A percentile compares a stretch with the other conserved stretches of the same genome.
These are phyloP conservation scores for Zaprionus davidi DNA, from an alignment of 1,140 invertebrate species.

Conservation along the genomic window DNA sequence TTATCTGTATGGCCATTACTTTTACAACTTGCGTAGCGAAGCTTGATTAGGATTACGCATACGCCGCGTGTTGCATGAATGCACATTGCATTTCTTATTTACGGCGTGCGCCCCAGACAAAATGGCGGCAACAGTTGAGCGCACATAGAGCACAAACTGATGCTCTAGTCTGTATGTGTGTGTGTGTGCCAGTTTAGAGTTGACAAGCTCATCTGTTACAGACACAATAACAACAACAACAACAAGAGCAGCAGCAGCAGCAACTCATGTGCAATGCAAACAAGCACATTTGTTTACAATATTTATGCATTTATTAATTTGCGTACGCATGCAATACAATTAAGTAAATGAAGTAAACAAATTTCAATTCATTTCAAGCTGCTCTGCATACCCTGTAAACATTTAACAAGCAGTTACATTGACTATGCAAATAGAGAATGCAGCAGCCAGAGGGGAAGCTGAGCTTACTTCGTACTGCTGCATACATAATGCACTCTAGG, in stretches of 20 bases:
- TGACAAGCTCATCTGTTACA: conserved; percentile 75
- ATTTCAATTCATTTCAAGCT: background rate
- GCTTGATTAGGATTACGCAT: conserved; percentile 67
- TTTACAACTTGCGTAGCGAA: conserved; percentile 25
- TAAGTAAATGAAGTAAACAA: conserved; percentile 2
- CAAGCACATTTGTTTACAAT: conserved; percentile 74
- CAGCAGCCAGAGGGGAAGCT: background rate
- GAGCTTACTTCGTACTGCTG: background rate
- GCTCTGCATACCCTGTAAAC: background rate
- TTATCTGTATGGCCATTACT: conserved; percentile 16
- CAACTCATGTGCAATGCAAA: conserved; percentile 64
- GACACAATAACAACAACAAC: conserved; percentile 26
- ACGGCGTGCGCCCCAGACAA: conserved; percentile 72
- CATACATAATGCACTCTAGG: background rate
- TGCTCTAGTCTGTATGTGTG: conserved; percentile 28
- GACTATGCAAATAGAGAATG: too few relatives aligned
- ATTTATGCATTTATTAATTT: conserved; percentile 70
- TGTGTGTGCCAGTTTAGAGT: conserved; percentile 72
- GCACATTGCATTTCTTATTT: conserved; percentile 58
- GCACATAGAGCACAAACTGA: conserved; percentile 8
- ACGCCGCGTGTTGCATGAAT: conserved; percentile 69
- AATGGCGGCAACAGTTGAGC: conserved; percentile 62
- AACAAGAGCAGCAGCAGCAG: conserved; percentile 29
- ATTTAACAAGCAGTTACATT: too few relatives aligned
- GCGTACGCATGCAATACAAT: conserved; percentile 42